Evolutionary conservation across 1,140 invertebrate genomes (phyloP), one percentile per base, ranked within the genome.

Genomic region (Metopolophium dirhodum): DNA sequence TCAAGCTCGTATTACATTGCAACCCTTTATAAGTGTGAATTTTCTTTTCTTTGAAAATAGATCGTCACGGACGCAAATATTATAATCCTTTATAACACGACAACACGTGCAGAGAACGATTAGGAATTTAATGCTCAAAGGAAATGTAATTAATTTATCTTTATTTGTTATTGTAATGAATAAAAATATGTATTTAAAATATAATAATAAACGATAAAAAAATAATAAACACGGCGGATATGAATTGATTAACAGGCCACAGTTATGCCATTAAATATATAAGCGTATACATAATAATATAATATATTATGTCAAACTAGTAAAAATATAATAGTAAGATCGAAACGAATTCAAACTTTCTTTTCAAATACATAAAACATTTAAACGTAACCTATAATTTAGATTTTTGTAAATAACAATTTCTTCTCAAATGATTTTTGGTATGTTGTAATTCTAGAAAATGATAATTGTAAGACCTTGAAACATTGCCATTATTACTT

Each of bases 1-100:
- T 77, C 57, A 23, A 77, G 11, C 26, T 91, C 90, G 18, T 23
- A 90, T 91, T 91, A 91, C 41, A 77, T 77, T 30, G 49, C 57
- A 91, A 77, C 90, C 90, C 90, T 91, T 45, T 91, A 47, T 30
- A 47, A 87, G 1, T n/a, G 30, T 14, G 11, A 14, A 37, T 47
- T 47, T 91, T 68, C 26, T 90, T 61, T 90, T 37, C 35, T 68
- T 41, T 77, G 61, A 91, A 77, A 91, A 18, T 26, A 11, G 57
- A 91, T 61, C 8, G 57, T 87, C 20, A 87, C 30, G 14, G 18
- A 87, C 47, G 30, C 45, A 47, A 47, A 30, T 47, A 47, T 35
- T 47, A 47, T 35, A n/a, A 87, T 87, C 11, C 47, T 86, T 86
- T 86, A 30, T 6, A 86, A 85, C 83, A 85, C 11, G 37, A 30